Evolutionary conservation across 2,113 vertebrate species (phyloP).

Genomic region (Spea bombifrons): DNA sequence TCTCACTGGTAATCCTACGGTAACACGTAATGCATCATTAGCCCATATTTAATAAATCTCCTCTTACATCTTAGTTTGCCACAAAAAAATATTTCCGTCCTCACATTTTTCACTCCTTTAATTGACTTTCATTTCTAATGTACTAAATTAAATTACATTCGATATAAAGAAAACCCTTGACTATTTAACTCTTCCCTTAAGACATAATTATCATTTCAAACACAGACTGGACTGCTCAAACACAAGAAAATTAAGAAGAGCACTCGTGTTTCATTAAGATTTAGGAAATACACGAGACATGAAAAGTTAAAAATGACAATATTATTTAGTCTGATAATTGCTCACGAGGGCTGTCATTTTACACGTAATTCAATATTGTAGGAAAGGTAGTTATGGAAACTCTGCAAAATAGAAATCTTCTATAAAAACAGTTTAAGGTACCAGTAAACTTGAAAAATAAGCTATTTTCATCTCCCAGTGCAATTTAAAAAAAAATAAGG

Average conservation of each 20-base stretch:
- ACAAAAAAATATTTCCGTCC: background rate
- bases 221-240: conserved; percentile 9
- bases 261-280: background rate
- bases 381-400: no score
- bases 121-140: conserved; percentile 13
- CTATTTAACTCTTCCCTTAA: conserved; percentile 31
- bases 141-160: conserved; percentile 12
- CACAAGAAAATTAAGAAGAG: conserved; percentile 1
- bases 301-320: background rate
- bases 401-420: no score
- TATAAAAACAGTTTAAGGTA: no score
- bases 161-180: background rate
- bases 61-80: background rate
- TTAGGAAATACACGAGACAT: background rate
- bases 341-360: background rate
- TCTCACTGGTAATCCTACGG: no score
- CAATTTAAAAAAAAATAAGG: no score
- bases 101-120: background rate
- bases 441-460: no score
- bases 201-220: conserved; percentile 32
- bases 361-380: background rate
- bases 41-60: no score
- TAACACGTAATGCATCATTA: no score
- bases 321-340: conserved; percentile 19
- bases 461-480: no score